Conservation (phyloP, 2,888 invertebrate species). For the Calliopum simillimum region DNA sequence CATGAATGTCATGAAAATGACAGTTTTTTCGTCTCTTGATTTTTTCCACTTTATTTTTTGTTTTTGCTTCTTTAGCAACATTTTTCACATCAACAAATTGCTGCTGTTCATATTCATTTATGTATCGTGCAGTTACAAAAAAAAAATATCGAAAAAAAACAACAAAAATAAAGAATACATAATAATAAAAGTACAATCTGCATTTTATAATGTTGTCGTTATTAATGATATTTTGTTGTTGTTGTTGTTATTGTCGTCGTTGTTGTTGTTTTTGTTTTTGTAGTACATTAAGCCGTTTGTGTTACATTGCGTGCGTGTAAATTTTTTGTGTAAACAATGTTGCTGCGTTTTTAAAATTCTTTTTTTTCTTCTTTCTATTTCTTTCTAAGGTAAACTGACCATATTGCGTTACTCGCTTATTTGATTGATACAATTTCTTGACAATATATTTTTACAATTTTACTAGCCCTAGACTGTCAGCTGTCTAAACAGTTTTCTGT, state of each 20-base stretch:
- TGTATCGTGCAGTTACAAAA: background rate
- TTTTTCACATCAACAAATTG: background rate
- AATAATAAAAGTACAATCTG: constrained; percentile 37
- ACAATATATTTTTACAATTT: too few species aligned
- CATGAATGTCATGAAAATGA: constrained; percentile 1
- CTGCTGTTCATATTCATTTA: constrained; percentile 5
- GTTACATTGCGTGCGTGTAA: constrained; percentile 11
- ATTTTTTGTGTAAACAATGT: constrained; percentile 19
- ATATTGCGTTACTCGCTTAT: background rate
- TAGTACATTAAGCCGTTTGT: constrained; percentile 2
- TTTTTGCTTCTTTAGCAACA: constrained; percentile 1
- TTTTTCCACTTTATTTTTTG: too few species aligned
- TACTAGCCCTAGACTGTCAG: too few species aligned
- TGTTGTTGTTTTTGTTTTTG: constrained; percentile 20
- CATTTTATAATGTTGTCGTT: constrained; percentile 10
- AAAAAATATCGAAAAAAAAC: constrained; percentile 26
- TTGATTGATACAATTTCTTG: too few species aligned
- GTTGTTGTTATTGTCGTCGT: background rate
- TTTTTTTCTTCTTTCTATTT: background rate
- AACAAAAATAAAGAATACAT: constrained; percentile 28
- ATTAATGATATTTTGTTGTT: background rate
- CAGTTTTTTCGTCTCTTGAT: too few species aligned
- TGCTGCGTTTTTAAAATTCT: background rate
- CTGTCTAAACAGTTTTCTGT: too few species aligned
- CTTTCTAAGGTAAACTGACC: background rate